Evolutionary conservation across 1,140 invertebrate genomes (phyloP).

Genomic region (Paralvinella palmiformis): DNA sequence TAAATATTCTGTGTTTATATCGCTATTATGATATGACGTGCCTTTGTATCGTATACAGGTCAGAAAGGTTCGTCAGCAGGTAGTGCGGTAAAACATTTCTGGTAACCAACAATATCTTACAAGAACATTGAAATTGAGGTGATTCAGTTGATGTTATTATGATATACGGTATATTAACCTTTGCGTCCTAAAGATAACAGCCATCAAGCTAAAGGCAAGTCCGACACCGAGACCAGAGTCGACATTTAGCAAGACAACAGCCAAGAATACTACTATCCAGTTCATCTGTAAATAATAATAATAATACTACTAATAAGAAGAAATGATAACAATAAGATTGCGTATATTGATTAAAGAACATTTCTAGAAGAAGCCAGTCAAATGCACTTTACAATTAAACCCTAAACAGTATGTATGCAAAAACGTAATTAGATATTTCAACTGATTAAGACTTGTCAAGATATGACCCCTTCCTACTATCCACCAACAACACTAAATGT

Average conservation of each 20-base stretch:
- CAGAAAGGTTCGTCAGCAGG: too few relatives aligned
- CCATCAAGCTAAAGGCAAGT: constrained; percentile 63
- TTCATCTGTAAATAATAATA: constrained; percentile 47
- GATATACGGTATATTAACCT: constrained; percentile 31
- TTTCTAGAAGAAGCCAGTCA: neutral
- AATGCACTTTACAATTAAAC: neutral
- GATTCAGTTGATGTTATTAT: neutral
- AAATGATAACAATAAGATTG: neutral
- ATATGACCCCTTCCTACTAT: too few relatives aligned
- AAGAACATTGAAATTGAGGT: too few relatives aligned
- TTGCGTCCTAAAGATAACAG: constrained; percentile 57
- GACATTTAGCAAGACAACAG: constrained; percentile 76
- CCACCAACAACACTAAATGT: too few relatives aligned
- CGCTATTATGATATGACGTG: too few relatives aligned
- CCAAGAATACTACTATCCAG: constrained; percentile 76
- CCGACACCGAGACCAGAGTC: constrained; percentile 72
- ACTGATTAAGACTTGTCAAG: too few relatives aligned
- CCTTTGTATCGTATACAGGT: too few relatives aligned
- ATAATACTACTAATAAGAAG: neutral
- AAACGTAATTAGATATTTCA: too few relatives aligned
- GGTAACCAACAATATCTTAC: too few relatives aligned
- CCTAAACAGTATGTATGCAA: neutral
- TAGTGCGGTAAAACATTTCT: too few relatives aligned
- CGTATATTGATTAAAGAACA: neutral
- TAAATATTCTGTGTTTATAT: too few relatives aligned